Conservation (phyloP, 2,113 vertebrate species). For the Todiramphus chloris region DNA sequence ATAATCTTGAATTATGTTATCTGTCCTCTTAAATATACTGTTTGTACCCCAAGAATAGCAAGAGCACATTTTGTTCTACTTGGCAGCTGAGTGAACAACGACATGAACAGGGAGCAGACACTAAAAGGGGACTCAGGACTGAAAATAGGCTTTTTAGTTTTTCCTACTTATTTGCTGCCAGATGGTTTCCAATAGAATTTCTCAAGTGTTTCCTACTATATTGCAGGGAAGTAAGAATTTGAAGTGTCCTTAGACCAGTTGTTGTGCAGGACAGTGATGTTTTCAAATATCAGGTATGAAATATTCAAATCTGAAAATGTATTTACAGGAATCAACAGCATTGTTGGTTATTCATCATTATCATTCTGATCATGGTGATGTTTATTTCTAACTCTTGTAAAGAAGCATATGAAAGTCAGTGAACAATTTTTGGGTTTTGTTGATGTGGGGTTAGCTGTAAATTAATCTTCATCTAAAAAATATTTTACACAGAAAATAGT, state of each 20-base stretch:
- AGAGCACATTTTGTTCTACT: constrained; percentile 42
- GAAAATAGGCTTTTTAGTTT: constrained; percentile 42
- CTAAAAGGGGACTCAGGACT: constrained; percentile 1
- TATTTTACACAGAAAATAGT: not conserved
- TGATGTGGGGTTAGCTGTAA: not conserved
- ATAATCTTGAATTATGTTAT: constrained; percentile 3
- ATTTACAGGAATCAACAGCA: not conserved
- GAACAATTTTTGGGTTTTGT: not conserved
- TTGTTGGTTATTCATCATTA: not conserved
- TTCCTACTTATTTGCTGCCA: constrained; percentile 24
- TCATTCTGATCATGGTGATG: not conserved
- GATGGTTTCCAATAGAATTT: constrained; percentile 35
- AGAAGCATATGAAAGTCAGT: not conserved
- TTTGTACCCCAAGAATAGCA: constrained; percentile 32
- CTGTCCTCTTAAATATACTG: not conserved
- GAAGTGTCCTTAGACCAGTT: not conserved
- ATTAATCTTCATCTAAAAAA: not conserved
- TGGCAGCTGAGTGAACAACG: constrained; percentile 48
- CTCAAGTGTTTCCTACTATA: constrained; percentile 26
- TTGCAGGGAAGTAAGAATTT: not conserved
- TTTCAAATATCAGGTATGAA: not conserved
- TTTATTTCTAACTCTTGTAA: not conserved
- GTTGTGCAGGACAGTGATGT: not conserved
- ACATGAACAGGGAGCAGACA: constrained; percentile 20
- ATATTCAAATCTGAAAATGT: not conserved